Evolutionary conservation across 2,113 vertebrate species (phyloP), one percentile per base, ranked within the genome.

Genomic region (Thinocorus orbignyianus): DNA sequence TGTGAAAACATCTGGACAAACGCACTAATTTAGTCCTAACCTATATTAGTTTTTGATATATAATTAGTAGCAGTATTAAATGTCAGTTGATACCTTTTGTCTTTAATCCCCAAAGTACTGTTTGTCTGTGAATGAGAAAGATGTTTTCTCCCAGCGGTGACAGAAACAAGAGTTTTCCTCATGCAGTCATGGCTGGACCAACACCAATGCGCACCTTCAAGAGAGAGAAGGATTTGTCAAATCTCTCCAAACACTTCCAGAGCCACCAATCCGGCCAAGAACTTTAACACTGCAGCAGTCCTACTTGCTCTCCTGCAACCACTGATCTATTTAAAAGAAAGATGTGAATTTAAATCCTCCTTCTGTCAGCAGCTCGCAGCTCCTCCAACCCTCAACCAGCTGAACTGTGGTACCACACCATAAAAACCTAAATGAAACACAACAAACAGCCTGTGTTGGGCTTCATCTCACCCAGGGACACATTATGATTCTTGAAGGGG

Each of bases 1-100:
- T 68, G 65, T 52, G 74, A 81, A 91, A 93, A 80, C 92, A 93
- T 37, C 86, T 81, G 72, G 60, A 86, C 64, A 92, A 54, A 42
- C 9, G 35, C 31, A 31, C 46, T 86, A 15, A 89, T 91, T 78
- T 91, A 81, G 60, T 39, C 51, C 69, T 60, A 71, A 86, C 16
- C 35, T 81, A 6, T 8, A 54, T 37, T 41, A n/a, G 52, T 2
- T 84, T 86, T 55, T 68, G 57, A 51, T 16, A 28, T 51, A 51
- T 13, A 86, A 72, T 79, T 69, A 72, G 57, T 4, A 68, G 66
- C 8, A 13, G 37, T 41, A 83, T n/a, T 49, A 66, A 87, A 11
- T 41, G 51, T 51, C 55, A 51, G 58, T 88, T 84, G 41, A 31
- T 49, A 51, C 42, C 28, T 84, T 77, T 76, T 83, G 23, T 42